Percentiles rank a stretch among this genome's conserved stretches.
phyloP scores from a whole-genome alignment of 2,113 vertebrate species.

The Blennius ocellaris region DNA sequence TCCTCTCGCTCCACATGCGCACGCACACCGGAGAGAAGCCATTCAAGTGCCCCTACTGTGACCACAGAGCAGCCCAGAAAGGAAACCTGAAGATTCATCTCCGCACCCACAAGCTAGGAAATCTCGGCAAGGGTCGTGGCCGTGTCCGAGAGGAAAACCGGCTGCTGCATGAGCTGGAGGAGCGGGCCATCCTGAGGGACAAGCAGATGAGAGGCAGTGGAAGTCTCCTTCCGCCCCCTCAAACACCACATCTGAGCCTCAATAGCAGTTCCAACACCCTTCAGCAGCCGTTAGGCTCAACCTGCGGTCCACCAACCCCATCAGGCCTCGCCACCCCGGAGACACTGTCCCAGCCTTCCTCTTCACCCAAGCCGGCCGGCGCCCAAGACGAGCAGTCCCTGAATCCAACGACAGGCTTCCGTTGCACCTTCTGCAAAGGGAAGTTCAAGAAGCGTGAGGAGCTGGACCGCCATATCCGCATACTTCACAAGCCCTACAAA shows the following conservation, averaged over 20 bases:
- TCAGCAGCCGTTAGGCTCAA: constrained; percentile 87
- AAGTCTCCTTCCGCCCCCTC: constrained; percentile 87
- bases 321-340: constrained; percentile 88
- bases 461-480: constrained; percentile 96
- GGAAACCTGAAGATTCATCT: constrained; percentile 99
- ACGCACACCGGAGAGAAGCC: constrained; percentile 99
- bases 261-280: constrained; percentile 83
- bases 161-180: constrained; percentile 95
- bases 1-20: constrained; percentile 98
- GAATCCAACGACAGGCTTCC: constrained; percentile 89
- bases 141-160: constrained; percentile 97
- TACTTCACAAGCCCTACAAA: constrained; percentile 99
- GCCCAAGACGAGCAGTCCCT: constrained; percentile 89
- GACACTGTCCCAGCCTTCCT: constrained; percentile 85
- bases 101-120: constrained; percentile 97
- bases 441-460: constrained; percentile 99
- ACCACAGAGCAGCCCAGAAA: constrained; percentile 97
- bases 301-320: constrained; percentile 88
- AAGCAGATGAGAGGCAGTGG: constrained; percentile 93
- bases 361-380: constrained; percentile 90
- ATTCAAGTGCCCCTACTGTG: constrained; percentile 98
- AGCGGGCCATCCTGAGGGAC: constrained; percentile 95
- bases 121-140: constrained; percentile 96
- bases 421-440: constrained; percentile 98
- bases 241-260: constrained; percentile 78